Evolutionary conservation across 2,113 vertebrate species (phyloP).

Genomic region (Telmatochromis brachygnathus): DNA sequence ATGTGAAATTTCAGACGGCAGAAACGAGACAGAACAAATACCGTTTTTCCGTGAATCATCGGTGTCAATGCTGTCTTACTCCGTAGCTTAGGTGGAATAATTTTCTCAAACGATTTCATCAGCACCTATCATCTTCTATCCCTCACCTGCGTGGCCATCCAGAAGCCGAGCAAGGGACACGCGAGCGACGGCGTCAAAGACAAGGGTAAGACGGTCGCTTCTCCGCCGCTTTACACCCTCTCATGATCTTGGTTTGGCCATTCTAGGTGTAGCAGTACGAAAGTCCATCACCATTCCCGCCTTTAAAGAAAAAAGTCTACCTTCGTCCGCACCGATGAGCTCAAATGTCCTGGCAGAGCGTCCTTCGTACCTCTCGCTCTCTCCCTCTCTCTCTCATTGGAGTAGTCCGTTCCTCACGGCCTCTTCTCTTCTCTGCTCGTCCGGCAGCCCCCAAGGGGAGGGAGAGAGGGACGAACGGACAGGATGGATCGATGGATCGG

Average conservation of each 20-base stretch:
- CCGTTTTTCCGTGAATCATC: conserved; percentile 31
- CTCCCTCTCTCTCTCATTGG: neutral
- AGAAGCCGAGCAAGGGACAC: conserved; percentile 51
- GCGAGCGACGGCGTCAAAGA: conserved; percentile 58
- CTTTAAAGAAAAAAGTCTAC: conserved; percentile 37
- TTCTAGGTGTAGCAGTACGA: conserved; percentile 34
- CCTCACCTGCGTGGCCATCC: conserved; percentile 62
- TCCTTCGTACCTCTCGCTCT: conserved; percentile 9
- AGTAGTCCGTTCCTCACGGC: neutral
- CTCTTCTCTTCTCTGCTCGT: conserved; percentile 49
- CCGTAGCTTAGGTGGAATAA: neutral
- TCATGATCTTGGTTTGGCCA: conserved; percentile 34
- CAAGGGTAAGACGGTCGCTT: conserved; percentile 53
- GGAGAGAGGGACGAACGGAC: conserved; percentile 25
- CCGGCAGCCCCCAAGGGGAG: conserved; percentile 53
- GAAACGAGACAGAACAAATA: conserved; percentile 9
- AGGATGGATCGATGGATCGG: conserved; percentile 23
- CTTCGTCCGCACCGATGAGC: conserved; percentile 43
- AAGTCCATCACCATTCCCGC: conserved; percentile 64
- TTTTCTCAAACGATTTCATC: conserved; percentile 30
- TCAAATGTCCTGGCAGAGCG: conserved; percentile 52
- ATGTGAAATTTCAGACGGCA: neutral
- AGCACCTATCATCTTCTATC: conserved; percentile 51
- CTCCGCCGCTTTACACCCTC: conserved; percentile 42
- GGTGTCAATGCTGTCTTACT: conserved; percentile 24